Conservation (phyloP, 2,888 invertebrate genomes). For the Drosophila subsilvestris region DNA sequence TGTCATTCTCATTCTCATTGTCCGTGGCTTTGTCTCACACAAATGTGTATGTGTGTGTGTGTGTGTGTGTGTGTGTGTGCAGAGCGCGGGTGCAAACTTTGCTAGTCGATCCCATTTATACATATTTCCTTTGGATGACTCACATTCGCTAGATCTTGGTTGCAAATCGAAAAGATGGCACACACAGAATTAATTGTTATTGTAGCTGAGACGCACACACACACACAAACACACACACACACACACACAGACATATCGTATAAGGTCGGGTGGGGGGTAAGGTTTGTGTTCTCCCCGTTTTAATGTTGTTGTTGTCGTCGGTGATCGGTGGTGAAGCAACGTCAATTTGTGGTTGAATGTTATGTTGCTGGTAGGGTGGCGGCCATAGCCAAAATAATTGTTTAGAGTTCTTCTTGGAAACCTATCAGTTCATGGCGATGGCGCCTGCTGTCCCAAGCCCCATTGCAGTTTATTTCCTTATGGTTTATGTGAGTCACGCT, state of each 20-base stretch:
- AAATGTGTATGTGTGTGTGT: neutral
- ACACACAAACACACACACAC: conserved; percentile 17
- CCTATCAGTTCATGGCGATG: conserved; percentile 8
- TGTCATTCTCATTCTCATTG: conserved; percentile 10
- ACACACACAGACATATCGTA: conserved; percentile 1
- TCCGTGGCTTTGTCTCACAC: conserved; percentile 1
- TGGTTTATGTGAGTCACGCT: neutral
- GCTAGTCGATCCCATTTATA: neutral
- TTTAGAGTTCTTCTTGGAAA: conserved; percentile 7
- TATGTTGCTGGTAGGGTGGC: neutral
- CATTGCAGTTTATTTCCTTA: neutral
- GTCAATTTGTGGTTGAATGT: neutral
- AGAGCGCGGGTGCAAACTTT: conserved; percentile 13
- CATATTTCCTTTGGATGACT: conserved; percentile 48
- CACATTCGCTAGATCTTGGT: conserved; percentile 64
- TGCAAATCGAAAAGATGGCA: conserved; percentile 59
- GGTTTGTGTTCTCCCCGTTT: neutral
- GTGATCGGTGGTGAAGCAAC: neutral
- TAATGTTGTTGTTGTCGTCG: neutral
- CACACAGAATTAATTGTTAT: conserved; percentile 11
- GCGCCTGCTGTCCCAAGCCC: neutral
- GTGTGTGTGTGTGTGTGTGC: conserved; percentile 8
- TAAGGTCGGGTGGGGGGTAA: neutral
- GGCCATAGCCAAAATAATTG: neutral
- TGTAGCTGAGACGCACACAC: neutral